Percentiles rank a stretch among this genome's conserved stretches.
phyloP scores from a whole-genome alignment of 2,888 invertebrate genomes.

The Chelonus formosanus region DNA sequence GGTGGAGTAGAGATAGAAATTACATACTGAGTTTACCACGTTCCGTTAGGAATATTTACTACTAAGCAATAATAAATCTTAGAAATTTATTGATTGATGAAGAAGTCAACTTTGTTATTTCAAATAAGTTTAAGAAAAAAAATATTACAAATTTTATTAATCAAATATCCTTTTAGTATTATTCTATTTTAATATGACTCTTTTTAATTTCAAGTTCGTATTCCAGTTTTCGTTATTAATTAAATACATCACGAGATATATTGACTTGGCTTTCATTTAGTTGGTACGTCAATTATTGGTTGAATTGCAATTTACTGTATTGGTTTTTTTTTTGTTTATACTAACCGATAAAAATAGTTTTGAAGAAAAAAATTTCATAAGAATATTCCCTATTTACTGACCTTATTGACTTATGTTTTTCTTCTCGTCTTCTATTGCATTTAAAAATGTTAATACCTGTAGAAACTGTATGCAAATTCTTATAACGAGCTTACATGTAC shows the following conservation, averaged over 20 bases:
- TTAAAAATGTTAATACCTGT: too few relatives aligned
- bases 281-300: constrained; percentile 7
- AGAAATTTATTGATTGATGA: not conserved
- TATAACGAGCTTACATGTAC: constrained; percentile 22
- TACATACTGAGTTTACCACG: constrained; percentile 4
- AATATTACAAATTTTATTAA: too few relatives aligned
- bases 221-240: too few relatives aligned
- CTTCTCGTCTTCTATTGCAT: not conserved
- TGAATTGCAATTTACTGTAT: constrained; percentile 2
- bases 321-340: not conserved
- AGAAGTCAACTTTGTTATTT: not conserved
- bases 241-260: not conserved
- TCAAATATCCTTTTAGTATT: too few relatives aligned
- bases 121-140: too few relatives aligned
- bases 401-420: not conserved
- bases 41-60: constrained; percentile 11
- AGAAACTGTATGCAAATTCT: constrained; percentile 9
- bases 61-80: constrained; percentile 1
- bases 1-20: constrained; percentile 2
- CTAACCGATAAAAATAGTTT: too few relatives aligned
- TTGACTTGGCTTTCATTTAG: not conserved
- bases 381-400: too few relatives aligned
- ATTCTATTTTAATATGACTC: too few relatives aligned
- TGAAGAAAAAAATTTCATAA: too few relatives aligned
- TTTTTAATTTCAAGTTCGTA: too few relatives aligned